Conservation (phyloP, 1,140 invertebrate genomes). For the Odontomachus brunneus region DNA sequence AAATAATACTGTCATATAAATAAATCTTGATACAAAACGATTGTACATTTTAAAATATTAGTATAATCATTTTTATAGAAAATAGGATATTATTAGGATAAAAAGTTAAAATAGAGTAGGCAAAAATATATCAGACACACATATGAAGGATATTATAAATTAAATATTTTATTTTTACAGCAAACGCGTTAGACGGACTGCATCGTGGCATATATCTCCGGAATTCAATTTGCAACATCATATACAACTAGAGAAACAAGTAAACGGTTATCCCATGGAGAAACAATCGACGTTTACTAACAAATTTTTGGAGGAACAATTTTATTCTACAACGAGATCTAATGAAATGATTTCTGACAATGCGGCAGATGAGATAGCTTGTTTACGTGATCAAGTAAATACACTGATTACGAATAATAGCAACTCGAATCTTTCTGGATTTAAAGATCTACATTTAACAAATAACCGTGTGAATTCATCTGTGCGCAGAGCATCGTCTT, state of each 20-base stretch:
- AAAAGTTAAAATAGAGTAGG: conserved; percentile 7
- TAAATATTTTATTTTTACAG: conserved; percentile 53
- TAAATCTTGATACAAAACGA: not conserved
- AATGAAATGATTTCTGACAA: conserved; percentile 16
- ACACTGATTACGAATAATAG: conserved; percentile 75
- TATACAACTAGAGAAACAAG: conserved; percentile 26
- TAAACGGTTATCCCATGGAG: conserved; percentile 59
- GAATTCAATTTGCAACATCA: conserved; percentile 39
- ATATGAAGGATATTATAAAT: not conserved
- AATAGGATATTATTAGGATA: conserved; percentile 11
- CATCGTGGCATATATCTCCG: conserved; percentile 77
- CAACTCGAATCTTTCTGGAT: conserved; percentile 62
- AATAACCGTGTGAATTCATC: conserved; percentile 43
- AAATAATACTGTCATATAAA: conserved; percentile 15
- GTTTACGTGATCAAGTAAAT: conserved; percentile 78
- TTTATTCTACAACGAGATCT: conserved; percentile 35
- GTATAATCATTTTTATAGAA: conserved; percentile 4
- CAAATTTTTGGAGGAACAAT: conserved; percentile 28
- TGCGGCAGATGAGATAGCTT: conserved; percentile 35
- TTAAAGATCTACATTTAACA: conserved; percentile 49
- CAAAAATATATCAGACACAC: conserved; percentile 4
- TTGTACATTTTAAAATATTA: not conserved
- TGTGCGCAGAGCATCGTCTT: conserved; percentile 81
- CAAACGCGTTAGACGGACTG: conserved; percentile 76
- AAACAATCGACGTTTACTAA: conserved; percentile 30